A percentile compares a stretch with the other conserved stretches of the same genome.
Conservation (phyloP, 2,113 vertebrate species). For the Xerus inauris region DNA sequence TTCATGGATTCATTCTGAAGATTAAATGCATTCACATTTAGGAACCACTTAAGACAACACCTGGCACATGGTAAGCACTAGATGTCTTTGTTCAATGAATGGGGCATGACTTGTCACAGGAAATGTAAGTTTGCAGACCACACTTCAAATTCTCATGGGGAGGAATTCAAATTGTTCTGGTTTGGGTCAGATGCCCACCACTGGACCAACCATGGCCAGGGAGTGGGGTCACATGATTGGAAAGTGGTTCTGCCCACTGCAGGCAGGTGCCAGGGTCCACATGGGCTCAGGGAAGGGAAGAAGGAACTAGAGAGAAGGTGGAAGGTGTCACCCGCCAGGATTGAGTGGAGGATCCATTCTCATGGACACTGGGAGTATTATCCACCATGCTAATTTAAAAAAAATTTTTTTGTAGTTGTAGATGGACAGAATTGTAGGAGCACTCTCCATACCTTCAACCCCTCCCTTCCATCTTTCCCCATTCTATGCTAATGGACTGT, state of each 20-base stretch:
- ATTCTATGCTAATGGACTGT: too few species aligned
- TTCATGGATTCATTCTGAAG: not conserved
- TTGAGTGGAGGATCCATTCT: too few species aligned
- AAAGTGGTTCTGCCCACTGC: not conserved
- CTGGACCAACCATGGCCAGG: not conserved
- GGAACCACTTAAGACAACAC: not conserved
- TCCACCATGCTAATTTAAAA: not conserved
- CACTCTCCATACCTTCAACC: too few species aligned
- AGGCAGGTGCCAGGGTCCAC: rapidly evolving
- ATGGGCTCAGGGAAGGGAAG: not conserved
- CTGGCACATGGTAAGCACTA: not conserved
- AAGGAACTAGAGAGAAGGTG: not conserved
- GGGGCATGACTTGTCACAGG: not conserved
- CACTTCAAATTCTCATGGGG: not conserved
- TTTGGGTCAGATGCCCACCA: not conserved
- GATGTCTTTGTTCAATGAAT: not conserved
- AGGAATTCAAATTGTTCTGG: not conserved
- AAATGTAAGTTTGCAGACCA: not conserved
- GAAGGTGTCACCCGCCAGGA: not conserved
- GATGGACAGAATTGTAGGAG: too few species aligned
- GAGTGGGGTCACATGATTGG: not conserved
- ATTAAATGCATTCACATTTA: not conserved
- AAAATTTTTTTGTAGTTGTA: too few species aligned
- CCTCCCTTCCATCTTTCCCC: too few species aligned
- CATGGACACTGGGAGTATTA: too few species aligned